Evolutionary conservation across 2,888 invertebrate species (phyloP), one percentile per base, ranked within the genome.

Genomic region (Cheilosia vernalis): DNA sequence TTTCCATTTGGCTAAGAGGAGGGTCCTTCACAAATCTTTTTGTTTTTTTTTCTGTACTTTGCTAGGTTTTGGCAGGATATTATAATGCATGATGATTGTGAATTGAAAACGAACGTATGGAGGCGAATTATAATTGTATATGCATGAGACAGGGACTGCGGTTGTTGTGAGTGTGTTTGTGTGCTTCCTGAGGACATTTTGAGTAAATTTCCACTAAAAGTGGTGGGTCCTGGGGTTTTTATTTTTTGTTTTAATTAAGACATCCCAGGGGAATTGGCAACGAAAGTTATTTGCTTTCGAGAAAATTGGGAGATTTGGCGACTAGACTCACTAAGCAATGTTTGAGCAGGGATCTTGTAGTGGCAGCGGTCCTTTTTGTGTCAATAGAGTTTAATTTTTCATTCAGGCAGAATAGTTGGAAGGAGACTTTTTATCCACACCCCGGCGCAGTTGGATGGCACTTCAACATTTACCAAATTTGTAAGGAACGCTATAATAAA

Each of bases 1-100:
- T 84, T 84, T 74, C 67, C 84, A 44, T 66, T 84, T 84, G 70
- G 69, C 55, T 55, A 84, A 70, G 69, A 42, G 44, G n/a, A 60
- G 55, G 27, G 53, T 64, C 56, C 42, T 10, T 21, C 17, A 17
- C 5, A 42, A 27, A 6, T 27, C 21, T 27, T 17, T 44, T 44
- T 19, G 17, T 44, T 58, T 66, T 61, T 67, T 63, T 58, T 10
- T 37, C n/a, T 64, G 13, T 10, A 0, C 13, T 44, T 13, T 55
- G 40, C n/a, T 42, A 24, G 21, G 27, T 33, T 63, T 78, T 64
- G 63, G 24, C 24, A 2, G 58, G 37, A 79, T 66, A 73, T 40
- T 56, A 70, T 82, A 51, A 64, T 79, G 58, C 69, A 80, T 80
- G 63, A 51, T 74, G 74, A 58, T 69, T 84, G 47, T 63, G 73